These are phyloP conservation scores for Echinarachnius parma DNA, from an alignment of 53 echinoderm and acorn worm species.

Conservation along the genomic window DNA sequence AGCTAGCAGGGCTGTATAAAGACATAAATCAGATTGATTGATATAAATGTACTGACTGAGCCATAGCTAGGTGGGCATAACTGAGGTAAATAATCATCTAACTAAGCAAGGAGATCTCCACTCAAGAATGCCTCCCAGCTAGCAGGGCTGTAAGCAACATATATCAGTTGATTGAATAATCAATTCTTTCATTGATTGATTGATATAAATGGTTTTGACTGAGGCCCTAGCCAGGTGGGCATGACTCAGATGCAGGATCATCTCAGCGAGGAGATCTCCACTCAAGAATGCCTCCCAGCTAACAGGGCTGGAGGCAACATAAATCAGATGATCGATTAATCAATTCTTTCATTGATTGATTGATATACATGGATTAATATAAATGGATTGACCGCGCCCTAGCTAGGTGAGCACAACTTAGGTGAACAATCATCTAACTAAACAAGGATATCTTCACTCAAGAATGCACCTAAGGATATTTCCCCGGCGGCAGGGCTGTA, in stretches of 20 bases:
- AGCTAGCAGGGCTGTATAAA: constrained; percentile 44
- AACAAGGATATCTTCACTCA: constrained; percentile 50
- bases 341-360: no score
- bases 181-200: no score
- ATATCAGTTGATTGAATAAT: no score
- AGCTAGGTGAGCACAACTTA: constrained; percentile 45
- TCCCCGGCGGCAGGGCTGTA: constrained; percentile 61
- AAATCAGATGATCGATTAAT: no score
- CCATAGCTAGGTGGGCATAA: constrained; percentile 49
- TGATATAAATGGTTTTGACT: no score
- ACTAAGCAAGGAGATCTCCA: constrained; percentile 55
- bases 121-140: constrained; percentile 61
- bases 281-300: constrained; percentile 61
- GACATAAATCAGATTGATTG: no score
- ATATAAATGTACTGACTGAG: no score
- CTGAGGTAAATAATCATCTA: constrained; percentile 45
- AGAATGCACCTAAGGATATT: no score
- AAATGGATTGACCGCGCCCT: no score
- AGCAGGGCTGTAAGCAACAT: constrained; percentile 45
- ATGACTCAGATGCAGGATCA: constrained; percentile 42
- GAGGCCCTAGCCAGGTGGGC: constrained; percentile 57
- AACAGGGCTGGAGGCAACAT: constrained; percentile 45
- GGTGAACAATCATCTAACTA: constrained; percentile 46
- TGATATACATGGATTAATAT: no score
- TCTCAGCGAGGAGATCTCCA: constrained; percentile 54